Evolutionary conservation across 1,140 invertebrate genomes (phyloP).

Genomic region (Habropoda laboriosa): DNA sequence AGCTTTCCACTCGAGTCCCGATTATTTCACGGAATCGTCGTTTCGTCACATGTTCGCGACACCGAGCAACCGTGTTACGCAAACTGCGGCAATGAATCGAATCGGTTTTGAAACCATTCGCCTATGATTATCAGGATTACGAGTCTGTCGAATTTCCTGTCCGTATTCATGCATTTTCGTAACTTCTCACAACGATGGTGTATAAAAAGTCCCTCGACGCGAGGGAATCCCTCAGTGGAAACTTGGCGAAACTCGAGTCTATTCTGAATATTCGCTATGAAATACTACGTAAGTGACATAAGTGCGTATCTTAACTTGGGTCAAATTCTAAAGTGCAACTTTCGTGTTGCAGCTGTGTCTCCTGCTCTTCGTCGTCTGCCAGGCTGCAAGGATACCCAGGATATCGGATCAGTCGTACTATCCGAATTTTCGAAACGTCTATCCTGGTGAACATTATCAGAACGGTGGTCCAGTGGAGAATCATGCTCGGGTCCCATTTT

Average conservation of each 20-base stretch:
- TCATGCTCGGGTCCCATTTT: constrained; percentile 64
- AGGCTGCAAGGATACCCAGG: constrained; percentile 67
- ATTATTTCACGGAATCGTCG: constrained; percentile 56
- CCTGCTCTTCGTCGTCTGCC: constrained; percentile 50
- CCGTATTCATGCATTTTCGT: constrained; percentile 62
- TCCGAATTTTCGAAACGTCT: constrained; percentile 70
- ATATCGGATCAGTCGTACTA: constrained; percentile 63
- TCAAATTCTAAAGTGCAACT: too few species aligned
- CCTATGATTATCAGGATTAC: constrained; percentile 6
- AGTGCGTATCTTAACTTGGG: neutral
- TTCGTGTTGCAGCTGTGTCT: constrained; percentile 67
- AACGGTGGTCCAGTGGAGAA: constrained; percentile 67
- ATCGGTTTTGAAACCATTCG: constrained; percentile 64
- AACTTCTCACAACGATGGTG: constrained; percentile 38
- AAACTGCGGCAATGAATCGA: constrained; percentile 68
- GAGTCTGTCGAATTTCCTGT: constrained; percentile 63
- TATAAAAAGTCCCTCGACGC: constrained; percentile 74
- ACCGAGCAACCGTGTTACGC: constrained; percentile 49
- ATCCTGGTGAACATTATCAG: constrained; percentile 75
- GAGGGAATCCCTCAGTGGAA: constrained; percentile 58
- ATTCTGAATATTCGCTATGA: constrained; percentile 35
- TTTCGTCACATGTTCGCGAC: constrained; percentile 64
- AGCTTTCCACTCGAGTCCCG: constrained; percentile 40
- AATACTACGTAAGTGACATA: constrained; percentile 35
- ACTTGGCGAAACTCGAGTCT: neutral